phyloP scores from a whole-genome alignment of 2,888 invertebrate species.

The Argyra leucocephala region DNA sequence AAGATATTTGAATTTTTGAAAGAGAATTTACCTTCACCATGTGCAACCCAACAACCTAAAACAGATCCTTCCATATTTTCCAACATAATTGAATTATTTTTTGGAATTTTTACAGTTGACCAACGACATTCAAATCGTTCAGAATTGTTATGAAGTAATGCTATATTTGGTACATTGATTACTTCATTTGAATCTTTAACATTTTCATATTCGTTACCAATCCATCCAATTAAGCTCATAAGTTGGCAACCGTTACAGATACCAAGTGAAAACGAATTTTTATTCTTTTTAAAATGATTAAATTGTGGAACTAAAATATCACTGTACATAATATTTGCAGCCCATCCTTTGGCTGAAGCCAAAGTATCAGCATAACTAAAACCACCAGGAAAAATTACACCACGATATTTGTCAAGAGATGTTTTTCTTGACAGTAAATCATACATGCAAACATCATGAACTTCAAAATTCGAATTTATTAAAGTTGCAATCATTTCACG shows the following conservation, averaged over 20 bases:
- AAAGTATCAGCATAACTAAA: constrained; percentile 96
- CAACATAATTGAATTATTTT: constrained; percentile 67
- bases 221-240: constrained; percentile 87
- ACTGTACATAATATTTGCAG: constrained; percentile 80
- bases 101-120: constrained; percentile 63
- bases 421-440: constrained; percentile 66
- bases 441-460: constrained; percentile 91
- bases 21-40: constrained; percentile 82
- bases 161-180: constrained; percentile 50
- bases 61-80: constrained; percentile 76
- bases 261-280: constrained; percentile 88
- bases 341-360: constrained; percentile 98
- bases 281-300: constrained; percentile 58
- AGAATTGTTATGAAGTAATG: constrained; percentile 76
- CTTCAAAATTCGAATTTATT: constrained; percentile 77
- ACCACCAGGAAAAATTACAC: constrained; percentile 90
- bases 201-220: constrained; percentile 47
- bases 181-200: constrained; percentile 16
- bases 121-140: constrained; percentile 77
- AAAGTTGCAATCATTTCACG: constrained; percentile 93
- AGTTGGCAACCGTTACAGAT: constrained; percentile 98
- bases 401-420: constrained; percentile 70
- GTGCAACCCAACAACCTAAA: constrained; percentile 93
- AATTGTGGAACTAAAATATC: constrained; percentile 66
- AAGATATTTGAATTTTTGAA: constrained; percentile 48